These are phyloP conservation scores for Nyctalus aviator DNA, from an alignment of 2,797 vertebrate species.

Conservation along the genomic window DNA sequence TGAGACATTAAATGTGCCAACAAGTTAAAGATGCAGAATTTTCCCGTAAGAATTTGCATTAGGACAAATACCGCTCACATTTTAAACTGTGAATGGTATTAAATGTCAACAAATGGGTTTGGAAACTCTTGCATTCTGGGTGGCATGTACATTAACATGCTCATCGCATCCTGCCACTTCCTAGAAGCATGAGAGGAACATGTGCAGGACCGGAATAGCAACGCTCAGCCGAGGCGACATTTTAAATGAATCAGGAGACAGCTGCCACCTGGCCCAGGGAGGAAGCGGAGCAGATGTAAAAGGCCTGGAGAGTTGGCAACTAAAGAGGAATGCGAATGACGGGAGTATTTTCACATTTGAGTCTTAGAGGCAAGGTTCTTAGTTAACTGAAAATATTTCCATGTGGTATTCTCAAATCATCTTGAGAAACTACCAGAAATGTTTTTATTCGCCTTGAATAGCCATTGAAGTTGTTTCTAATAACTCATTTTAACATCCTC, in stretches of 20 bases:
- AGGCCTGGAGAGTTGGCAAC: constrained; percentile 71
- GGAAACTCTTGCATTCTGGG: constrained; percentile 53
- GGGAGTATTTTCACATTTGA: constrained; percentile 18
- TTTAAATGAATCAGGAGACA: constrained; percentile 73
- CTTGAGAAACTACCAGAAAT: constrained; percentile 31
- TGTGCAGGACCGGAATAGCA: constrained; percentile 68
- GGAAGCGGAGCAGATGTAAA: constrained; percentile 70
- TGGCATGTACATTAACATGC: constrained; percentile 71
- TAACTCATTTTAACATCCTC: constrained; percentile 51
- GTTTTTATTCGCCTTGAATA: constrained; percentile 39
- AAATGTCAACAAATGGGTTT: constrained; percentile 76
- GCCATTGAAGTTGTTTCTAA: constrained; percentile 18
- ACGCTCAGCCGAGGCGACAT: constrained; percentile 58
- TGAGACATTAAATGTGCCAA: constrained; percentile 46
- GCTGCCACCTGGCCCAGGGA: constrained; percentile 69
- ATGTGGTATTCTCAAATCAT: constrained; percentile 62
- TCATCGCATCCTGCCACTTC: constrained; percentile 57
- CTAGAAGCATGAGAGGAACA: constrained; percentile 67
- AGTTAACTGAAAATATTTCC: constrained; percentile 64
- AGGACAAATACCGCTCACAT: constrained; percentile 54
- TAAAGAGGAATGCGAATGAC: constrained; percentile 56
- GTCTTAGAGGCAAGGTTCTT: constrained; percentile 53
- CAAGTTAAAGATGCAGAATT: constrained; percentile 16
- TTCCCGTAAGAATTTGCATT: constrained; percentile 30
- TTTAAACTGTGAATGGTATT: constrained; percentile 63